Evolutionary conservation across 2,113 vertebrate genomes (phyloP), one percentile per base, ranked within the genome.

Genomic region (Zeus faber): DNA sequence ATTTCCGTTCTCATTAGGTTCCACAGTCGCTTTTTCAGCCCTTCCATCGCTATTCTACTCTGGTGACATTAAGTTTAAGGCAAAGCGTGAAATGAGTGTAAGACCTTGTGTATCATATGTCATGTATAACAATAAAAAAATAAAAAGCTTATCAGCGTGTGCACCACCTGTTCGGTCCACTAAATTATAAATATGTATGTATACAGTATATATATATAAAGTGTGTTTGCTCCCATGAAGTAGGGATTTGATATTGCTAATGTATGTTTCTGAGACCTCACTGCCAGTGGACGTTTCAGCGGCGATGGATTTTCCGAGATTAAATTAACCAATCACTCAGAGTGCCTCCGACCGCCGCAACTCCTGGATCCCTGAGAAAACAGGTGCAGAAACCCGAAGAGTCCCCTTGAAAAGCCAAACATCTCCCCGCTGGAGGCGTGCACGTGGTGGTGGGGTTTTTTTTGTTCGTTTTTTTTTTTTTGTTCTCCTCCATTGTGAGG

Each of bases 341-440:
- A 85, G 80, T 80, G 68, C 67, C 49, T 49, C 21, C 22, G 33
- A 29, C 43, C 45, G 27, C 24, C 18, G 13, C 21, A 26, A 65
- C 67, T 57, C 47, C 56, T 6, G 41, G 62, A 60, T 51, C 26
- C 63, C 40, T 25, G 21, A 76, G 81, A n/a, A n/a, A n/a, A 81
- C 76, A 81, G 77, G 74, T 82, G 82, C 71, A 77, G 77, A 83
- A 77, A 79, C 65, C 62, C 59, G 63, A 78, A 80, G 67, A 80
- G 76, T 37, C 53, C 59, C 57, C 66, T 61, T 73, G 62, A 67
- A 70, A 76, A 57, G n/a, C n/a, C n/a, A n/a, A n/a, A n/a, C n/a
- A n/a, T n/a, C n/a, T n/a, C n/a, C n/a, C n/a, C n/a, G n/a, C n/a
- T n/a, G n/a, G n/a, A n/a, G n/a, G n/a, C n/a, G n/a, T n/a, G n/a